These are phyloP conservation scores for Belgica antarctica DNA, from an alignment of 2,888 invertebrate genomes.

Conservation along the genomic window DNA sequence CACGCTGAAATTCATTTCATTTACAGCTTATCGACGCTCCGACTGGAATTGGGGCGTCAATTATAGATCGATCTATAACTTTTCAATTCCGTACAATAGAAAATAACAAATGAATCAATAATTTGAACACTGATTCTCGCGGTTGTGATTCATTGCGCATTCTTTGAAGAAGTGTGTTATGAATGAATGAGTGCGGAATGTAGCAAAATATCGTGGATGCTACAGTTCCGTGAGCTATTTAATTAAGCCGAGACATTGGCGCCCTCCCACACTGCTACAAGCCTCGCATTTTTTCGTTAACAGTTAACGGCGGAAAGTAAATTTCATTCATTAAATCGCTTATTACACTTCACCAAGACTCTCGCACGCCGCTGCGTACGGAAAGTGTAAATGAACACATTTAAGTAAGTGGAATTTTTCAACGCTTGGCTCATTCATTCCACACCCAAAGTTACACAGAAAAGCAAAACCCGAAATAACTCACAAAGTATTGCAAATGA, in stretches of 20 bases:
- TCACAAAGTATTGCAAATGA: not conserved
- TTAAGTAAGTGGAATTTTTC: constrained; percentile 21
- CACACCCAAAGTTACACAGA: constrained; percentile 25
- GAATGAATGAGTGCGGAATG: not conserved
- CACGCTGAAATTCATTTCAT: not conserved
- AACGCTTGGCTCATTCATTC: constrained; percentile 40
- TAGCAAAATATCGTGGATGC: not conserved
- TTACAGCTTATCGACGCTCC: not conserved
- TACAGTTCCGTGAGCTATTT: not conserved
- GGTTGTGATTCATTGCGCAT: constrained; percentile 9
- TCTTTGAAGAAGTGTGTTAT: constrained; percentile 16
- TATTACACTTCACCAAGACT: not conserved
- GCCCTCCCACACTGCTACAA: constrained; percentile 39
- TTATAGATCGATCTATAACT: constrained; percentile 23
- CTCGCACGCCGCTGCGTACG: not conserved
- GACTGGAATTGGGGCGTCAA: constrained; percentile 9
- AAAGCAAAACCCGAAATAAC: constrained; percentile 13
- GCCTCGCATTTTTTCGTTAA: not conserved
- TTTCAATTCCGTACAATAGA: not conserved
- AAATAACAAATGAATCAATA: not conserved
- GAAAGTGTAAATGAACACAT: not conserved
- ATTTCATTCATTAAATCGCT: constrained; percentile 41
- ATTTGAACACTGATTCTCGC: not conserved
- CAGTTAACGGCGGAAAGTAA: constrained; percentile 26
- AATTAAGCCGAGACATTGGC: constrained; percentile 15